Base-by-base conservation (phyloP, 2,888 invertebrate genomes). In the Synergus japonicus region DNA sequence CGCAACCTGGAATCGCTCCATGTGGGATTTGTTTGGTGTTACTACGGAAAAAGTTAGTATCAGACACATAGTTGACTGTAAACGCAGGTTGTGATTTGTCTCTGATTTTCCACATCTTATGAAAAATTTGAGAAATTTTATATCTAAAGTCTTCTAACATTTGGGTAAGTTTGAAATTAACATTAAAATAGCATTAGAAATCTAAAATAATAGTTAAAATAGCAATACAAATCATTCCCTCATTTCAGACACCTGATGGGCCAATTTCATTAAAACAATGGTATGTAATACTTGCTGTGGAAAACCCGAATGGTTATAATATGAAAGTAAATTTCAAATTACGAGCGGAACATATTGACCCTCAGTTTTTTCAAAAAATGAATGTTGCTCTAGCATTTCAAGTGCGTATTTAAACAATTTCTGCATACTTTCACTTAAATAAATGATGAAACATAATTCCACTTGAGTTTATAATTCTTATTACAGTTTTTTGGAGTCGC, bases 1-100 rank as follows among this genome's bases (percentile, higher is more conserved):
- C 7, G 86, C 85, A 9, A 60, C 76, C n/a, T 86, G 86, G 85
- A 79, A 81, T 63, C n/a, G 76, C 8, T 58, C 65, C 15, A 65
- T 65, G 65, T 65, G 65, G 65, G 13, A 15, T n/a, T 15, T 37
- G 7, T 65, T 65, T 41, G n/a, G 65, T n/a, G 29, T 65, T 8
- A 15, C 29, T 8, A 43, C 37, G 8, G n/a, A 12, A 15, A n/a
- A 4, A 15, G 15, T 65, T 2, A 65, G 65, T 15, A 5, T 41
- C n/a, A 7, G 8, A n/a, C 65, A 65, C 0, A 65, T 65, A 7
- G 41, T 37, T 41, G 65, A 65, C 15, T 15, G 7, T 7, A 18
- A n/a, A 18, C 41, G 37, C 13, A 15, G 41, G 7, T 65, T 65
- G 8, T 65, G 41, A n/a, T 65, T 65, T 41, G 41, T 65, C n/a